Evolutionary conservation across 2,888 invertebrate genomes (phyloP).

Genomic region (Morpho achilles): DNA sequence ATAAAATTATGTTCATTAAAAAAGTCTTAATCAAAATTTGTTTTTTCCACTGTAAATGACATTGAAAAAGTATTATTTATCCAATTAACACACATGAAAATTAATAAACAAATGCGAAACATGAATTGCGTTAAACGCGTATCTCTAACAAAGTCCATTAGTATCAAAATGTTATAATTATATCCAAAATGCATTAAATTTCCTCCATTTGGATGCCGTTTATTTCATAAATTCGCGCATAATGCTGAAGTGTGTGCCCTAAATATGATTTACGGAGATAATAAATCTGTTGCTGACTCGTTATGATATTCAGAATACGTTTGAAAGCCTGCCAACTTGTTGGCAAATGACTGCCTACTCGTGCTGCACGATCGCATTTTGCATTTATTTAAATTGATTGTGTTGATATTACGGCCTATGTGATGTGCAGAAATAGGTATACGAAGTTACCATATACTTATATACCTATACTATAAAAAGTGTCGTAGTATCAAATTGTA

Average conservation of each 20-base stretch:
- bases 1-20: no score
- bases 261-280: conserved; percentile 57
- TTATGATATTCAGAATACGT: conserved; percentile 57
- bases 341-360: conserved; percentile 46
- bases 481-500: no score
- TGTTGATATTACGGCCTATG: background rate
- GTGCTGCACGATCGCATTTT: conserved; percentile 15
- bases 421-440: no score
- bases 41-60: no score
- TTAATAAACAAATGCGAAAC: no score
- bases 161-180: conserved; percentile 14
- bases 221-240: conserved; percentile 39
- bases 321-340: conserved; percentile 65
- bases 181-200: conserved; percentile 15
- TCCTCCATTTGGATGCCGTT: conserved; percentile 20
- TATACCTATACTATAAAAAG: no score
- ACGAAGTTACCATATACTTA: no score
- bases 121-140: no score
- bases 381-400: conserved; percentile 14
- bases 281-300: conserved; percentile 63
- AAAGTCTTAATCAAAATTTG: no score
- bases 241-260: conserved; percentile 47
- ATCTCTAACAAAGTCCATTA: conserved; percentile 5
- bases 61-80: no score
- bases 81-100: no score